Evolutionary conservation across 2,797 vertebrate species (phyloP).

Genomic region (Champsocephalus esox): DNA sequence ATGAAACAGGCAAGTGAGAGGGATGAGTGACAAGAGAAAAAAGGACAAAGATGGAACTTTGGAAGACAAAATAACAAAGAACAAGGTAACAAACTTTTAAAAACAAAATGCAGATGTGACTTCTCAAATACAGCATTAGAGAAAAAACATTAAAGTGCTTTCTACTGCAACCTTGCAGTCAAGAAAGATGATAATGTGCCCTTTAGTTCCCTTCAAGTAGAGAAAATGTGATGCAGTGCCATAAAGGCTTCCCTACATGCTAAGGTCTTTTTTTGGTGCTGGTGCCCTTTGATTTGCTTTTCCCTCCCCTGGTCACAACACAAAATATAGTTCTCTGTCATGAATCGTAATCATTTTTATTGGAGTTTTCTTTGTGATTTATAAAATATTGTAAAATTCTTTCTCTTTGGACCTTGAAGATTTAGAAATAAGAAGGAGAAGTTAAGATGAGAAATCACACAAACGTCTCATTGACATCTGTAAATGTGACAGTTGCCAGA

Average conservation of each 20-base stretch:
- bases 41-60: conserved; percentile 32
- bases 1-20: conserved; percentile 36
- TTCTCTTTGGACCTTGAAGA: background rate
- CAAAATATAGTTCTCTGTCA: background rate
- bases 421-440: background rate
- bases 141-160: no score
- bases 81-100: conserved; percentile 26
- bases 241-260: no score
- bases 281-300: no score
- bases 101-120: conserved; percentile 1
- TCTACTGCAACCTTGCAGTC: no score
- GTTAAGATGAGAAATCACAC: background rate
- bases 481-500: no score
- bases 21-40: conserved; percentile 47
- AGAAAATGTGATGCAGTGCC: no score
- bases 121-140: no score
- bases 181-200: no score
- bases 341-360: background rate
- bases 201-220: no score
- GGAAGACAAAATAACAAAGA: conserved; percentile 13
- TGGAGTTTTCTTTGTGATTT: background rate
- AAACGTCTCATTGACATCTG: no score
- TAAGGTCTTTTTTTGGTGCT: no score
- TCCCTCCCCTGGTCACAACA: no score
- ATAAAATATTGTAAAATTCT: background rate